Base-by-base conservation (phyloP, 1,140 invertebrate genomes). In the Anastrepha obliqua region DNA sequence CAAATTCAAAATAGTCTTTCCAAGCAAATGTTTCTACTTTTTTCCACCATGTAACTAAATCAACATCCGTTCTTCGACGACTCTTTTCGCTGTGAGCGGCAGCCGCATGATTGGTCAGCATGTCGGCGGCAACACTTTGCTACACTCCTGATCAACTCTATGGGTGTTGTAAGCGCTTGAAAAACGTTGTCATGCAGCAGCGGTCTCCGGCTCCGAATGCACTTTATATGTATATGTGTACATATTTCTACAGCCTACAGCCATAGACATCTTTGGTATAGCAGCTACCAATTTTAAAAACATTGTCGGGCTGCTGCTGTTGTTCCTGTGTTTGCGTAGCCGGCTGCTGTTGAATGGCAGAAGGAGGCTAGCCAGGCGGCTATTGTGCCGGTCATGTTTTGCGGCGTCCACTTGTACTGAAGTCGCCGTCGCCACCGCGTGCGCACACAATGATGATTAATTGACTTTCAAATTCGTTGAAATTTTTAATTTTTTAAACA, bases 401-500 rank as follows among this genome's bases (percentile, higher is more conserved):
- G 74, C 29, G 74, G 74, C 74, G 47, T 81, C 20, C 74, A 55
- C 47, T 81, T 81, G 74, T 81, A 15, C 74, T 17, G 51, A 20
- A 5, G 15, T 20, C 9, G 74, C 74, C 74, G n/a, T 9, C 47
- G n/a, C 74, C 47, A 47, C 8, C 74, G 42, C 42, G 74, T 81
- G 74, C 51, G n/a, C 74, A 81, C 17, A 81, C 74, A 91, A 88
- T 90, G 89, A 92, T 92, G 91, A 92, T 92, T 92, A 92, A 92
- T 92, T 92, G 91, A 92, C 91, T 92, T 92, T 92, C 91, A 92
- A 92, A 92, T 92, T 92, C 91, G 91, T 91, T 92, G 91, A 92
- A 92, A 91, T 92, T 92, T 92, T 92, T 92, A 92, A 92, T 92
- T 92, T 92, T 92, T 92, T 92, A 92, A 92, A 91, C 91, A 91